Evolutionary conservation across 2,113 vertebrate species (phyloP), one percentile per base, ranked within the genome.

Genomic region (Sarotherodon lohbergeri): DNA sequence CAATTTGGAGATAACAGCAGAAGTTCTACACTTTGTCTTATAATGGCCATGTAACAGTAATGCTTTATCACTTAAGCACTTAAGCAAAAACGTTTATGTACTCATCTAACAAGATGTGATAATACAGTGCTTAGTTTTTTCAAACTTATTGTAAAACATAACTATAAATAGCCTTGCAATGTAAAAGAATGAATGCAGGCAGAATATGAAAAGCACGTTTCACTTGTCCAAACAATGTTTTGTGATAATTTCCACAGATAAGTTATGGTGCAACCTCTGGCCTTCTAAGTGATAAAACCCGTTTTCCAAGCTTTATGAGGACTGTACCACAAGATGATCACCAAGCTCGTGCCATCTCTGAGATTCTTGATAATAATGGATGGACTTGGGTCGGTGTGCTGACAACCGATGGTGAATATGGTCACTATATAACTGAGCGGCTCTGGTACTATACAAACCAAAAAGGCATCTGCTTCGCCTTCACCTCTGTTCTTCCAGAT

Each of bases 351-450:
- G 97, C 96, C 86, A 97, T 98, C 91, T 87, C 90, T 3, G 90
- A 84, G 52, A 94, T 98, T 91, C 96, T 98, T 73, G 87, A 90
- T 83, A 87, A 83, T 8, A 94, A 95, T 57, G 95, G 95, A 2
- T 97, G 96, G 97, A 96, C 96, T 3, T 98, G 97, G 97, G 92
- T 97, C 2, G 97, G 97, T 55, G 89, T 97, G 54, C 95, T 97
- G 63, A 95, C 95, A 79, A 97, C 95, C 7, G 90, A 91, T 46
- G 9, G 87, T 34, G 90, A 86, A 36, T 86, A 84, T 9, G 8
- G 95, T 13, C 87, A 66, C 2, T 91, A 96, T 0, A 96, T 96
- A 61, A 66, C 97, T 48, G 92, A 96, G 34, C 96, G 91, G 9
- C 96, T 97, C 89, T 89, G 90, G 16, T 19, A 94, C 7, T 95